phyloP scores from a whole-genome alignment of 2,113 vertebrate genomes.

The Nansenia antarctica region DNA sequence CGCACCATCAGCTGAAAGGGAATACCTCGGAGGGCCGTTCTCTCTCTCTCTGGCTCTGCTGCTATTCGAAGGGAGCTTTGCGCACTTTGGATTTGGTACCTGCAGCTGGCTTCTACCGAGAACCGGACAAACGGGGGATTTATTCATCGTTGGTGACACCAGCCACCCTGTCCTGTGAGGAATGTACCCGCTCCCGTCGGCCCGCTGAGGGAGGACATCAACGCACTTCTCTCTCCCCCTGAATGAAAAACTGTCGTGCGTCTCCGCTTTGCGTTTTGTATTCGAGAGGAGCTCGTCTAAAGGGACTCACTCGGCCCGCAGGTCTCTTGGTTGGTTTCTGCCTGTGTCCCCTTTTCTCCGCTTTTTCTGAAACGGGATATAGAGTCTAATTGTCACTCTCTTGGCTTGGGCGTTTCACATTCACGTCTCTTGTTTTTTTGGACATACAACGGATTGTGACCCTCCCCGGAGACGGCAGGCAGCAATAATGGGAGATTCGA shows the following conservation, averaged over 20 bases:
- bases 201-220: constrained; percentile 54
- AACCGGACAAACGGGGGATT: constrained; percentile 60
- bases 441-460: constrained; percentile 51
- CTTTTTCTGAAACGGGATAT: constrained; percentile 39
- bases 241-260: constrained; percentile 63
- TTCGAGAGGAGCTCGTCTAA: constrained; percentile 16
- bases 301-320: constrained; percentile 46
- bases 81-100: constrained; percentile 58
- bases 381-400: constrained; percentile 30
- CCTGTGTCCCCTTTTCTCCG: constrained; percentile 18
- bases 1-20: constrained; percentile 51
- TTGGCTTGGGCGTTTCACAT: constrained; percentile 1
- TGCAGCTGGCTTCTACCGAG: constrained; percentile 47
- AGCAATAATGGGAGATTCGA: constrained; percentile 81
- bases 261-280: constrained; percentile 38
- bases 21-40: constrained; percentile 45
- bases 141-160: constrained; percentile 43
- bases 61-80: constrained; percentile 22
- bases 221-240: constrained; percentile 36
- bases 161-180: constrained; percentile 49
- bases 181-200: constrained; percentile 61
- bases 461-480: constrained; percentile 66
- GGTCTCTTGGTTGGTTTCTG: constrained; percentile 33
- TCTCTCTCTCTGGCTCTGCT: constrained; percentile 27
- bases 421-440: constrained; percentile 1